phyloP scores from a whole-genome alignment of 2,797 vertebrate species.

The Esox masquinongy region DNA sequence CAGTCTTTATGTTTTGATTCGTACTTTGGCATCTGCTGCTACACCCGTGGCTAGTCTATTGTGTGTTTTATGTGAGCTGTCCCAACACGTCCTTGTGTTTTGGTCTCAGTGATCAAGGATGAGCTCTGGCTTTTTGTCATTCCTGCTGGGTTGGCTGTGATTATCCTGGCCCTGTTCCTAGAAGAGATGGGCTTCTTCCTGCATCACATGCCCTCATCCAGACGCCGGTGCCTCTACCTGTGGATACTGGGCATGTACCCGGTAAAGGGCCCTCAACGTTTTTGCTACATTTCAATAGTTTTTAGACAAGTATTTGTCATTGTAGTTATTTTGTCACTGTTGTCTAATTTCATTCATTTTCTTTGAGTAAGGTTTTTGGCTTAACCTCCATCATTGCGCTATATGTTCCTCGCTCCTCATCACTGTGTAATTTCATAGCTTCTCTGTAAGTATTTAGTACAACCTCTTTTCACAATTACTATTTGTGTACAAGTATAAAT shows the following conservation, averaged over 20 bases:
- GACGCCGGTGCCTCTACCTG: conserved; percentile 66
- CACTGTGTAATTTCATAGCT: conserved; percentile 80
- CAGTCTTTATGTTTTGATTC: background rate
- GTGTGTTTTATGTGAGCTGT: background rate
- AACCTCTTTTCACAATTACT: background rate
- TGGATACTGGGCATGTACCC: conserved; percentile 84
- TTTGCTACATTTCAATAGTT: background rate
- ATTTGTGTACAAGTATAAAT: background rate
- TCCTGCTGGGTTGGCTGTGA: conserved; percentile 66
- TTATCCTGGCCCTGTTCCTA: conserved; percentile 75
- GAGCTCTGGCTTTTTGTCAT: conserved; percentile 83
- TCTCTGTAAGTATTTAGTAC: conserved; percentile 74
- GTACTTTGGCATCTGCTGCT: background rate
- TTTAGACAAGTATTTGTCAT: background rate
- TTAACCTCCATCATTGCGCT: conserved; percentile 75
- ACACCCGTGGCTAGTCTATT: background rate
- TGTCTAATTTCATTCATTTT: conserved; percentile 8
- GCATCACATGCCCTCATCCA: conserved; percentile 58
- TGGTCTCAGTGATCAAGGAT: conserved; percentile 67
- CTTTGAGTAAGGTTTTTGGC: conserved; percentile 68
- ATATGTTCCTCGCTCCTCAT: conserved; percentile 80
- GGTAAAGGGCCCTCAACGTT: conserved; percentile 58
- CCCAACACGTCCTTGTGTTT: background rate
- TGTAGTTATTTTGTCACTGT: background rate
- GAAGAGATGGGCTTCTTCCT: conserved; percentile 81